These are phyloP conservation scores for Pogonognathellus flavescens DNA, from an alignment of 1,140 invertebrate species.

Conservation along the genomic window DNA sequence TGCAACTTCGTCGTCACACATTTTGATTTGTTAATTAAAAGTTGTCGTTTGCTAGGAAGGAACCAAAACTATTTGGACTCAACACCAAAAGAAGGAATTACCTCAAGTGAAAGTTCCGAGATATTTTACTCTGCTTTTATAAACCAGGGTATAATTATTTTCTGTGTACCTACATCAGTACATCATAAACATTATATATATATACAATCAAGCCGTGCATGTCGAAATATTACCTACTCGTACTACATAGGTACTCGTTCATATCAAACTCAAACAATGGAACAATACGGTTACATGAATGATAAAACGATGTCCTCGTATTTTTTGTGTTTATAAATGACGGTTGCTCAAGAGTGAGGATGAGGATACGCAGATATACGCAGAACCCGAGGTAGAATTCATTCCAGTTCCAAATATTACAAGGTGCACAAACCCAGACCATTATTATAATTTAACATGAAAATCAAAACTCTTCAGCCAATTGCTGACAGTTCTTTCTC, in stretches of 20 bases:
- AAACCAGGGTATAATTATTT: not conserved
- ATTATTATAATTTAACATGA: too few relatives aligned
- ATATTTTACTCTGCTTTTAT: not conserved
- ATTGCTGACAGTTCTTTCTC: slow-evolving; percentile 19
- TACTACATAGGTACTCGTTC: not conserved
- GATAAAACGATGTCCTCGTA: not conserved
- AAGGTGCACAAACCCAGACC: too few relatives aligned
- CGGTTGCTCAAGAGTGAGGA: not conserved
- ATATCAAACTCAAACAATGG: slow-evolving; percentile 20
- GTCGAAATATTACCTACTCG: not conserved
- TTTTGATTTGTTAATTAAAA: slow-evolving; percentile 62
- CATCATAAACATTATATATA: not conserved
- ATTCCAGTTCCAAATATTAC: not conserved
- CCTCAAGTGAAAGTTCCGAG: not conserved
- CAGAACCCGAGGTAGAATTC: not conserved
- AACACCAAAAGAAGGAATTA: slow-evolving; percentile 9
- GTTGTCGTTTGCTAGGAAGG: not conserved
- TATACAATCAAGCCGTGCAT: too few relatives aligned
- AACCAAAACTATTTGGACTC: not conserved
- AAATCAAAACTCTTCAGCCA: not conserved
- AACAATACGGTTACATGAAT: not conserved
- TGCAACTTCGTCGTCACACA: slow-evolving; percentile 78
- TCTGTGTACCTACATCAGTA: not conserved
- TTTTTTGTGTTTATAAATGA: not conserved
- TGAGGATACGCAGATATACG: not conserved